phyloP scores from a whole-genome alignment of 2,797 vertebrate genomes.

The Sciurus vulgaris region DNA sequence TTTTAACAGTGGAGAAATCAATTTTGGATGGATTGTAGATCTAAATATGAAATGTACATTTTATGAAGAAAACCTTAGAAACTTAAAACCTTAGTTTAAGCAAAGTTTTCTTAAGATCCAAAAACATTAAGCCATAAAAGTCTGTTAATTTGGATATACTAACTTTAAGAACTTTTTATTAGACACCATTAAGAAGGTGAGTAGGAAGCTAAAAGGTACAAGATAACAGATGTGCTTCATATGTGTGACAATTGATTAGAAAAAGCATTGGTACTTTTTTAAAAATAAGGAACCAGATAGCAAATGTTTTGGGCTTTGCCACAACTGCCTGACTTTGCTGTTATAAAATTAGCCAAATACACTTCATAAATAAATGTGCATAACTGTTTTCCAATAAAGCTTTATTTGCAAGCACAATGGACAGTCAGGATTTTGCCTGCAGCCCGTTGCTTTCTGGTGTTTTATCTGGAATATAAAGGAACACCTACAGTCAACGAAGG shows the following conservation, averaged over 20 bases:
- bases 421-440: not conserved
- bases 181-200: not conserved
- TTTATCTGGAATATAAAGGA: conserved; percentile 6
- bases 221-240: not conserved
- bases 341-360: not conserved
- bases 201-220: not conserved
- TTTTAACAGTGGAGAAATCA: not conserved
- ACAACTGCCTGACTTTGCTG: not conserved
- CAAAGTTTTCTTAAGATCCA: not conserved
- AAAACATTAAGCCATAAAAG: not conserved
- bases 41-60: not conserved
- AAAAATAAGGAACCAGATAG: not conserved
- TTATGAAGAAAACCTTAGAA: not conserved
- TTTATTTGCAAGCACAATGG: not conserved
- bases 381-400: not conserved
- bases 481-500: not conserved
- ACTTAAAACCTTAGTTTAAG: not conserved
- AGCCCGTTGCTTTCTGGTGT: not conserved
- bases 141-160: not conserved
- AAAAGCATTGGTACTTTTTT: not conserved
- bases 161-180: not conserved
- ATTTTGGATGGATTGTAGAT: not conserved
- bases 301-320: not conserved
- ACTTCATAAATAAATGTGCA: too few relatives aligned
- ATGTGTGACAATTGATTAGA: not conserved